phyloP scores from a whole-genome alignment of 2,888 invertebrate genomes.

The Aphidoletes aphidimyza region DNA sequence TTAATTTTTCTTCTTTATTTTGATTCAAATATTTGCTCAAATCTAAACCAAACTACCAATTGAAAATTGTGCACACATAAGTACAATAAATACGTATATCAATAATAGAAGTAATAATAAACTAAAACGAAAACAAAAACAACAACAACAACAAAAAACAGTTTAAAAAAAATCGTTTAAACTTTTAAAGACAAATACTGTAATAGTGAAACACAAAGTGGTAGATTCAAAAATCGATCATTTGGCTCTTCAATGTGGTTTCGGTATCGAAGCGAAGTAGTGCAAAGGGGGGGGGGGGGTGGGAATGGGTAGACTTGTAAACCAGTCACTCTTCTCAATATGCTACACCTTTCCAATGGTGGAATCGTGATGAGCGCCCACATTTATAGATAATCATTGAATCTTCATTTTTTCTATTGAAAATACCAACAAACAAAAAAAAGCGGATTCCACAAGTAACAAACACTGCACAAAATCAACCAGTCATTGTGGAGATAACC shows the following conservation, averaged over 20 bases:
- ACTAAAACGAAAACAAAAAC: background rate
- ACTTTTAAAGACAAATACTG: no score
- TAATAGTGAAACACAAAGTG: no score
- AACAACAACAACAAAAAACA: background rate
- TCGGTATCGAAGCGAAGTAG: no score
- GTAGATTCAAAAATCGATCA: no score
- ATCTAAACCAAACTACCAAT: background rate
- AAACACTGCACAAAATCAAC: background rate
- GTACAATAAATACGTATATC: conserved; percentile 26
- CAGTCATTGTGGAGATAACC: conserved; percentile 3
- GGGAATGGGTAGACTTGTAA: no score
- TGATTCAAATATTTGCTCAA: conserved; percentile 30
- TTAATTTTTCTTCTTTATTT: background rate
- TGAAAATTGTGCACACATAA: conserved; percentile 40
- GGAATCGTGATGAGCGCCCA: background rate
- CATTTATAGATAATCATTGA: conserved; percentile 25
- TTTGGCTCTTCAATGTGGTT: no score
- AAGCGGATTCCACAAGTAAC: background rate
- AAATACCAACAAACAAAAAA: background rate
- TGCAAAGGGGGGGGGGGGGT: no score
- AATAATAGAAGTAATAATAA: background rate
- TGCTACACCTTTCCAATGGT: no score
- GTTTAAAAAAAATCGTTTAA: no score
- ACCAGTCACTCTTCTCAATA: no score
- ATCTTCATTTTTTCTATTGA: background rate